A percentile compares a stretch with the other conserved stretches of the same genome.
These are phyloP conservation scores for Fulmarus glacialis DNA, from an alignment of 2,113 vertebrate genomes.

Conservation along the genomic window DNA sequence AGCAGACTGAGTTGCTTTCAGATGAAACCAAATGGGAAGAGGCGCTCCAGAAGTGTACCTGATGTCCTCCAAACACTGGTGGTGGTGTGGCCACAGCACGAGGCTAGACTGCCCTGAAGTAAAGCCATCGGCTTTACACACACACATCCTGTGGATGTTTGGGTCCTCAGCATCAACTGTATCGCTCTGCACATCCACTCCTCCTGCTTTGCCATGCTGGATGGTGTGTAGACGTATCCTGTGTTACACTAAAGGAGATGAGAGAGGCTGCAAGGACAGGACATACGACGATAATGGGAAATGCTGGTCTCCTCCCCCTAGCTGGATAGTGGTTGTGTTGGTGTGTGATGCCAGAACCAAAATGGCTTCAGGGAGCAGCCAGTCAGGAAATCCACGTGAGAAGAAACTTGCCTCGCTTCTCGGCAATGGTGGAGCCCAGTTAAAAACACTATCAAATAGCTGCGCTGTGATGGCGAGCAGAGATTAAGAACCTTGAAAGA, in stretches of 20 bases:
- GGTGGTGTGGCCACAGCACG: background rate
- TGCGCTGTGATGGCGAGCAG: background rate
- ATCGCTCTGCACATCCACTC: fast-evolving
- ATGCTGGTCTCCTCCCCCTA: background rate
- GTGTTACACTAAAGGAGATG: background rate
- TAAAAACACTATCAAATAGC: background rate
- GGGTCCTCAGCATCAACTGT: background rate
- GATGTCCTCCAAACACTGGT: background rate
- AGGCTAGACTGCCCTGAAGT: background rate
- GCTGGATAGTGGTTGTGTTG: background rate
- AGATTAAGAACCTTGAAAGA: background rate
- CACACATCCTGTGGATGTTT: fast-evolving
- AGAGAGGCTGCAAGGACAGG: background rate
- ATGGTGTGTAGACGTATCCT: background rate
- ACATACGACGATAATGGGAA: background rate
- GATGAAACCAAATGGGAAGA: background rate
- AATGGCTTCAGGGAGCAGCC: background rate
- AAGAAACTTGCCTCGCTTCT: background rate
- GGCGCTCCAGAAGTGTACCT: background rate
- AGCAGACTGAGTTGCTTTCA: background rate
- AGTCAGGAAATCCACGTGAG: background rate
- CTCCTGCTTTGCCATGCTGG: fast-evolving
- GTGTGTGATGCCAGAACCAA: background rate
- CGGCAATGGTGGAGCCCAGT: background rate
- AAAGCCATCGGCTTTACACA: background rate